Base-by-base conservation (phyloP, 2,888 invertebrate genomes). In the Sarcophaga subvicina region DNA sequence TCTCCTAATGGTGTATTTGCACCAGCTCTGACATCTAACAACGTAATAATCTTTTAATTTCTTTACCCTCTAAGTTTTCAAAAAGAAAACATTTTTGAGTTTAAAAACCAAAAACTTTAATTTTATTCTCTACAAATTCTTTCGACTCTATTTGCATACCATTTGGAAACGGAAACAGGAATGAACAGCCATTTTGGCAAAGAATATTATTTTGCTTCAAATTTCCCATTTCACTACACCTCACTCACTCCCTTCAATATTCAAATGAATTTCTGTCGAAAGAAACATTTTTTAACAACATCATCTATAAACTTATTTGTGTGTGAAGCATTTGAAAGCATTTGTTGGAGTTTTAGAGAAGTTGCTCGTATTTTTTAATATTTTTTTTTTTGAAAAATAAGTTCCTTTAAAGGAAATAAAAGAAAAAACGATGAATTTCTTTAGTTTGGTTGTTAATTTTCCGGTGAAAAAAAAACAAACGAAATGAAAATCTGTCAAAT, bases 361-460 rank as follows among this genome's bases (percentile, higher is more conserved):
- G 84, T 84, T 84, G 27, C 17, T 37, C 17, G 17, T 54, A 17
- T 14, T 17, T 20, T 22, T 62, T 69, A 27, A 5, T 8, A 17
- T 66, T 59, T 69, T 14, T 60, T 60, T 17, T 14, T 12, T 4
- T 17, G 14, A 17, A 54, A 17, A 17, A 14, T 14, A 54, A 54
- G 54, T 54, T 54, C 17, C 17, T 12, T n/a, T 37, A 45, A 8
- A 12, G 22, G 6, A 1, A 69, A 47, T 25, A 54, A 63, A 37
- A 59, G 49, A 11, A 71, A 63, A 67, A 45, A 67, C 17, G n/a
- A 11, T 14, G 27, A 67, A 70, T 80, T 72, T 54, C 27, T 81
- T 47, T 25, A 72, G 80, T 80, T 76, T 76, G 79, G 81, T 80
- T 86, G 81, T 86, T 88, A 88, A 88, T 86, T 86, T 86, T 88